Conservation (phyloP, 2,888 invertebrate species). For the Tipula confusa region DNA sequence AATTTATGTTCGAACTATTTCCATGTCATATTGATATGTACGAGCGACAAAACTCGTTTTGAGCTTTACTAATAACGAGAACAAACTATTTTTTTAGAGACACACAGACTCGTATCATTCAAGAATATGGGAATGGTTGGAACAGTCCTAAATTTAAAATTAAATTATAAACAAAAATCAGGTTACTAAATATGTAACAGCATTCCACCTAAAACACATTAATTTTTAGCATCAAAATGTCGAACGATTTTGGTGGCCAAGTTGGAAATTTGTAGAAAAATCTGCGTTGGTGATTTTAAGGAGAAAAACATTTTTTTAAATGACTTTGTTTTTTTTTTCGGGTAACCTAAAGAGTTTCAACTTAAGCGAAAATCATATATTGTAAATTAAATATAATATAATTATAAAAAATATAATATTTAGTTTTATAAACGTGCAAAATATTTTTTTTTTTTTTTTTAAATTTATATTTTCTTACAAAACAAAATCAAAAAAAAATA, state of each 20-base stretch:
- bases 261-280: not conserved
- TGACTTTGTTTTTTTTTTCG: too few species aligned
- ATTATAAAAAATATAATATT: not conserved
- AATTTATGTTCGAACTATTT: not conserved
- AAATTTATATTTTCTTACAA: not conserved
- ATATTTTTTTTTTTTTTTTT: not conserved
- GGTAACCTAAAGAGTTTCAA: not conserved
- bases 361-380: not conserved
- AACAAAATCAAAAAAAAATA: slow-evolving; percentile 26
- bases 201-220: slow-evolving; percentile 6
- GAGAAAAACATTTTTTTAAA: not conserved
- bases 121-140: not conserved
- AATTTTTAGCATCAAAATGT: not conserved
- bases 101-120: not conserved
- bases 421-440: slow-evolving; percentile 20
- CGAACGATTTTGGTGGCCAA: not conserved
- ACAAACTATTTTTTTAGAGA: not conserved
- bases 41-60: not conserved
- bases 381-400: not conserved
- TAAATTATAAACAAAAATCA: not conserved
- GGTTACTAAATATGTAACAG: not conserved
- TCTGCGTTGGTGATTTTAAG: not conserved
- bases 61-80: not conserved
- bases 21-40: not conserved
- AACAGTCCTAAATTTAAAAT: not conserved